These are phyloP conservation scores for Hylyphantes graminicola DNA, from an alignment of 1,140 invertebrate genomes.

Conservation along the genomic window DNA sequence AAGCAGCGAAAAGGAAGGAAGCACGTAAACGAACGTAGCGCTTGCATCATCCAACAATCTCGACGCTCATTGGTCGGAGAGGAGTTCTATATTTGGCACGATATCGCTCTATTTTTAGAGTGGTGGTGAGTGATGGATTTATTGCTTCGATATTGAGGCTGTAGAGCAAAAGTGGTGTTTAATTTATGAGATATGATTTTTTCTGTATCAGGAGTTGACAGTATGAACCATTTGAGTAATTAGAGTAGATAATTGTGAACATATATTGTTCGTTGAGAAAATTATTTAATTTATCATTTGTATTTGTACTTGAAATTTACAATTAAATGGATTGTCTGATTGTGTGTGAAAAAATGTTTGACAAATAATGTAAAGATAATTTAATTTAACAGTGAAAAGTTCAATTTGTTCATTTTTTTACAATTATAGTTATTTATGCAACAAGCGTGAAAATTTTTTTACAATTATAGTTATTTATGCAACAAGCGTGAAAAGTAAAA, in stretches of 20 bases:
- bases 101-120: constrained; percentile 30
- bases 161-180: neutral
- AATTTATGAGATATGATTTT: neutral
- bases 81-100: constrained; percentile 8
- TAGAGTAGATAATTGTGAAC: neutral
- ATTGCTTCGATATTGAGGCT: neutral
- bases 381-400: no score
- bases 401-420: no score
- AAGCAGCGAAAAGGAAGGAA: neutral
- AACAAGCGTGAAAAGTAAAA: no score
- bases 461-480: no score
- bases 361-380: no score
- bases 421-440: no score
- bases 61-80: neutral
- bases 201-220: neutral
- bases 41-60: constrained; percentile 8
- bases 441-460: no score
- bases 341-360: no score
- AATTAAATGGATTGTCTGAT: no score
- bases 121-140: neutral
- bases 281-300: neutral
- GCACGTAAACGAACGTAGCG: neutral
- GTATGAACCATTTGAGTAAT: neutral
- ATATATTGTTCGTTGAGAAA: neutral
- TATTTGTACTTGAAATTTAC: no score